Conservation (phyloP, 2,113 vertebrate genomes). For the Struthio camelus region DNA sequence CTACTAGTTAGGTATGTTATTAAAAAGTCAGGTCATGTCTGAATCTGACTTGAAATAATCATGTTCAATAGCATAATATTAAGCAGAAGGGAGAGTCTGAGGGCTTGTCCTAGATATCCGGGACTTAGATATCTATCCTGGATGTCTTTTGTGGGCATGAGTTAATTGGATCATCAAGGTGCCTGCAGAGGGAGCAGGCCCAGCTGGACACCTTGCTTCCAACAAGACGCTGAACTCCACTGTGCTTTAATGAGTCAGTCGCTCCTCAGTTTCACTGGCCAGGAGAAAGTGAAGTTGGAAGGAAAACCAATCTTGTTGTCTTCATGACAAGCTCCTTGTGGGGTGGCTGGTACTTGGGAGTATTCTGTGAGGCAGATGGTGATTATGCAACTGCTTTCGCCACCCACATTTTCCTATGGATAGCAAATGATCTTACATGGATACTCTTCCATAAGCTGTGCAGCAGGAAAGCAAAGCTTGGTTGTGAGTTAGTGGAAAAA, state of each 20-base stretch:
- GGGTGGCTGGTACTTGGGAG: background rate
- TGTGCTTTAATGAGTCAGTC: background rate
- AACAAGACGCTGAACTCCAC: background rate
- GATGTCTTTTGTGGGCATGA: background rate
- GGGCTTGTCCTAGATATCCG: no score
- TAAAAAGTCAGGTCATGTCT: background rate
- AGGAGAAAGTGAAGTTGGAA: background rate
- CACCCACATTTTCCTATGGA: background rate
- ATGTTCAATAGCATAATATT: background rate
- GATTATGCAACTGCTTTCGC: background rate
- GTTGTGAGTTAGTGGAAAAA: background rate
- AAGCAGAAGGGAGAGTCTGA: no score
- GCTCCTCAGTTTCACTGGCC: background rate
- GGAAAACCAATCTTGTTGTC: background rate
- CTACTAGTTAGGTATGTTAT: background rate
- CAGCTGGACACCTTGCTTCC: background rate
- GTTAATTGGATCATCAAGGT: background rate
- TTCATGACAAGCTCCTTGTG: fast-evolving
- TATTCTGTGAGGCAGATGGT: background rate
- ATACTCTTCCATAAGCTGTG: no score
- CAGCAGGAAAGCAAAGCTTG: background rate
- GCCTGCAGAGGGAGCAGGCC: background rate
- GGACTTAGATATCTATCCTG: background rate
- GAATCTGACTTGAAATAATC: background rate
- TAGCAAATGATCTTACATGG: fast-evolving